Percentiles rank a stretch among this genome's conserved stretches.
These are phyloP conservation scores for Percina caprodes DNA, from an alignment of 2,113 vertebrate species.

Conservation along the genomic window DNA sequence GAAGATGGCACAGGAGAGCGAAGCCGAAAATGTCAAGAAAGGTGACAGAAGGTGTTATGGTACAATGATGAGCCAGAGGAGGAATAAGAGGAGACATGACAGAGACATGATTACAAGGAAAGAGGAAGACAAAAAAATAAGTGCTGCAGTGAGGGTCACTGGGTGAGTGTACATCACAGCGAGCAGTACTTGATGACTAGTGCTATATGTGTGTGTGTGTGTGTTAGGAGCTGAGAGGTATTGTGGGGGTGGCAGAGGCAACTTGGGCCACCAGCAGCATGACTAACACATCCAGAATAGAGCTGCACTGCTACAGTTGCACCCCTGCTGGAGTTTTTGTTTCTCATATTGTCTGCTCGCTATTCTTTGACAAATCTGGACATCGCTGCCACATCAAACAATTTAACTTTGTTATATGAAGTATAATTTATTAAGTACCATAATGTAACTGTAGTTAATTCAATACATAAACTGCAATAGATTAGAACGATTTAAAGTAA, in stretches of 20 bases:
- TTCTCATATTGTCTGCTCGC: constrained; percentile 39
- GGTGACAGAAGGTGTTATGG: constrained; percentile 10
- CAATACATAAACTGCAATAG: neutral
- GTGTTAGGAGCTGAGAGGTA: constrained; percentile 64
- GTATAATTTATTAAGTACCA: neutral
- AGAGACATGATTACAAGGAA: constrained; percentile 51
- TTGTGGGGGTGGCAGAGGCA: constrained; percentile 78
- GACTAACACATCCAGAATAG: constrained; percentile 81
- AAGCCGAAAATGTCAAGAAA: constrained; percentile 4
- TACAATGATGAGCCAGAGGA: constrained; percentile 29
- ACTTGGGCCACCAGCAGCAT: constrained; percentile 76
- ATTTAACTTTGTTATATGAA: neutral
- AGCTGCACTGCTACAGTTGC: constrained; percentile 67
- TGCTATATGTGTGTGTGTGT: constrained; percentile 33
- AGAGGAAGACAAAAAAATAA: constrained; percentile 71
- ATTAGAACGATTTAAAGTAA: too few species aligned
- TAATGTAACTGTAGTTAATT: neutral
- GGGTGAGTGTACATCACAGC: constrained; percentile 66
- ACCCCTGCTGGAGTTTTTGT: constrained; percentile 67
- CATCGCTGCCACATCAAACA: neutral
- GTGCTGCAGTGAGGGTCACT: constrained; percentile 69
- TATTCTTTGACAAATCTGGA: constrained; percentile 24
- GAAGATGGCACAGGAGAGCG: neutral
- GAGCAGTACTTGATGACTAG: constrained; percentile 58
- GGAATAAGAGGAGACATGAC: constrained; percentile 24